Percentiles rank a stretch among this genome's conserved stretches.
Conservation (phyloP, 2,113 vertebrate species). For the Cranoglanis bouderius region DNA sequence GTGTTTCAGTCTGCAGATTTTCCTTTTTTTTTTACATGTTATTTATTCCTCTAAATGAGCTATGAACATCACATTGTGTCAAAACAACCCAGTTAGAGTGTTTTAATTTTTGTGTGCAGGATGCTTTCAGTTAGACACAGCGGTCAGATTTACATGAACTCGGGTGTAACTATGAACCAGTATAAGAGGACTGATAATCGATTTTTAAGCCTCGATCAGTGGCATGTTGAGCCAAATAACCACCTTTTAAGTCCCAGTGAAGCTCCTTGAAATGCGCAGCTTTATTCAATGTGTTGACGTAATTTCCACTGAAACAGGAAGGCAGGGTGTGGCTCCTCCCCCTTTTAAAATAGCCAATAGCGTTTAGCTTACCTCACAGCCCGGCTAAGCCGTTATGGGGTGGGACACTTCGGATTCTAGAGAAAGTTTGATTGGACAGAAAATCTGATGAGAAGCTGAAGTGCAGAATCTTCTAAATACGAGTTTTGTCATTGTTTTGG, state of each 20-base stretch:
- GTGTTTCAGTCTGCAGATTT: background rate
- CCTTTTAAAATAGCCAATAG: no score
- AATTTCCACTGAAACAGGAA: no score
- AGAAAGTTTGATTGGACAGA: no score
- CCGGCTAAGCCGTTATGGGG: no score
- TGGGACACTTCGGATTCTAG: no score
- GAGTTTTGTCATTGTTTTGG: no score
- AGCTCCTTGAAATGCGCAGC: no score
- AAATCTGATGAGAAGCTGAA: no score
- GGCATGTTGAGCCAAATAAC: background rate
- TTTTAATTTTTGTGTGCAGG: background rate
- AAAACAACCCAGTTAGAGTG: background rate
- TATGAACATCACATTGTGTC: background rate
- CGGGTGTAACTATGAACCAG: background rate
- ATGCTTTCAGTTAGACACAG: background rate
- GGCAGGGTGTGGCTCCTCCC: no score
- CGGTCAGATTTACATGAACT: background rate
- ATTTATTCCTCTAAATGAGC: background rate
- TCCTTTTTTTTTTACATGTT: background rate
- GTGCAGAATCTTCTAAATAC: no score
- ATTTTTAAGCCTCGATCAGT: background rate
- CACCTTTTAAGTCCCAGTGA: background rate
- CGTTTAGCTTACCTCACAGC: no score
- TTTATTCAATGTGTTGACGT: no score
- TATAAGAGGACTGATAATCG: background rate